Evolutionary conservation across 2,888 invertebrate genomes (phyloP).

Genomic region (Zelleria hepariella): DNA sequence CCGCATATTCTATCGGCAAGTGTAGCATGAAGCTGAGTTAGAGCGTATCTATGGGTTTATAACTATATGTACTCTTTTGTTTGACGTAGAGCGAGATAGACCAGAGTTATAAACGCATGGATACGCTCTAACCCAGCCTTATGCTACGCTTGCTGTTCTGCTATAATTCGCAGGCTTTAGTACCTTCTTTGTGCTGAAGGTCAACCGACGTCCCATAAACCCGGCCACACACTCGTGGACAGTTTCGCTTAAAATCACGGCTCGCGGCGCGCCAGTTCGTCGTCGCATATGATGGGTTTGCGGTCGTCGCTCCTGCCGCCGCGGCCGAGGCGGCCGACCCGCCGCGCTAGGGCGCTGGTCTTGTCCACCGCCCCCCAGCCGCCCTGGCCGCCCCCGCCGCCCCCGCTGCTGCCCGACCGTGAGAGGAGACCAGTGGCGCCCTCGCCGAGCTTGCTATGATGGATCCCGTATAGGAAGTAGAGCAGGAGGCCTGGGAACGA

Average conservation of each 20-base stretch:
- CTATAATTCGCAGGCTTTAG: too few species aligned
- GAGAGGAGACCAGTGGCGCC: slow-evolving; percentile 60
- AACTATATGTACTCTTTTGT: too few species aligned
- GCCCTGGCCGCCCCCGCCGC: slow-evolving; percentile 49
- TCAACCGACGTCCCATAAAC: background rate
- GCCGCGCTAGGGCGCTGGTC: slow-evolving; percentile 49
- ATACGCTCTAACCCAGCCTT: too few species aligned
- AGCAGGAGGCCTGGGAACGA: slow-evolving; percentile 79
- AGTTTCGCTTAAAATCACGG: slow-evolving; percentile 40
- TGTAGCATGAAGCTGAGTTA: too few species aligned
- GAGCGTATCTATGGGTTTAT: too few species aligned
- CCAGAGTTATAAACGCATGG: too few species aligned
- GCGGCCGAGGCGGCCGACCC: slow-evolving; percentile 49
- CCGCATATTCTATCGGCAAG: too few species aligned
- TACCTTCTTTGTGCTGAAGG: too few species aligned
- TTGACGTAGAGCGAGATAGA: too few species aligned
- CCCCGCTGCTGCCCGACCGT: slow-evolving; percentile 48
- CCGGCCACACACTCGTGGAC: background rate
- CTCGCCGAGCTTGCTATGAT: slow-evolving; percentile 85
- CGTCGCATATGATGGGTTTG: slow-evolving; percentile 60
- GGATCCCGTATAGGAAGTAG: slow-evolving; percentile 88
- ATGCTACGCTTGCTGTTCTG: too few species aligned
- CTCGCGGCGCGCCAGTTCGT: slow-evolving; percentile 53
- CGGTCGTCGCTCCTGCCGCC: slow-evolving; percentile 56
- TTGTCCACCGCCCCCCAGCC: slow-evolving; percentile 66